Evolutionary conservation across 2,888 invertebrate genomes (phyloP), one percentile per base, ranked within the genome.

Genomic region (Platycheirus rosarum): DNA sequence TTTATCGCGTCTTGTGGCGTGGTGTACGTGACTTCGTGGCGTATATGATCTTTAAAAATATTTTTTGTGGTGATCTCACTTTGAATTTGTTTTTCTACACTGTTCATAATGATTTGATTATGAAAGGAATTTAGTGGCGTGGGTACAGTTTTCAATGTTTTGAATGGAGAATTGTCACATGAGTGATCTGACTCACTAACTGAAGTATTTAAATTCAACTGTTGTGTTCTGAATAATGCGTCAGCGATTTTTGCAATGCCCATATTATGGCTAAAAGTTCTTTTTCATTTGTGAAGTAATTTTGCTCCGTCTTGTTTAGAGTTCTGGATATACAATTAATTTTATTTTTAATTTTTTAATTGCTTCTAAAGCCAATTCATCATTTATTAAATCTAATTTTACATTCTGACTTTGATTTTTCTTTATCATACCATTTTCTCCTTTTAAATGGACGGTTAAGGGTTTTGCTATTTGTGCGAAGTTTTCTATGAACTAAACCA

Each of bases 241-340:
- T 69, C 76, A 16, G 84, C 76, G 57, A 9, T 46, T 57, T 57
- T 29, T 77, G 70, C 14, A 78, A 37, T 8, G 23, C 29, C 73
- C 62, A 60, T 35, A 73, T 60, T 49, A 49, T 44, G 14, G 49
- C 60, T 44, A 44, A 68, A 4, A 66, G 32, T 62, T 78, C 73
- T 32, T 53, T 57, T 35, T 73, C 71, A 8, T 75, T 75, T 9
- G 75, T 42, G 5, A 60, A 46, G 9, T 68, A 75, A 7, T 44
- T 29, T 60, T 66, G 42, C 55, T 75, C 66, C 42, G 55, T 68
- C 16, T 35, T 32, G 14, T 29, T 29, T 29, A 68, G 13, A 8
- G 70, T 77, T 5, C 71, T 18, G 14, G 70, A 71, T 18, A 77
- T 70, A 63, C 48, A 1, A 13, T 23, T 48, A 48, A 26, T 13